A percentile compares a stretch with the other conserved stretches of the same genome.
These are phyloP conservation scores for Eptesicus fuscus DNA, from an alignment of 2,113 vertebrate genomes.

Conservation along the genomic window DNA sequence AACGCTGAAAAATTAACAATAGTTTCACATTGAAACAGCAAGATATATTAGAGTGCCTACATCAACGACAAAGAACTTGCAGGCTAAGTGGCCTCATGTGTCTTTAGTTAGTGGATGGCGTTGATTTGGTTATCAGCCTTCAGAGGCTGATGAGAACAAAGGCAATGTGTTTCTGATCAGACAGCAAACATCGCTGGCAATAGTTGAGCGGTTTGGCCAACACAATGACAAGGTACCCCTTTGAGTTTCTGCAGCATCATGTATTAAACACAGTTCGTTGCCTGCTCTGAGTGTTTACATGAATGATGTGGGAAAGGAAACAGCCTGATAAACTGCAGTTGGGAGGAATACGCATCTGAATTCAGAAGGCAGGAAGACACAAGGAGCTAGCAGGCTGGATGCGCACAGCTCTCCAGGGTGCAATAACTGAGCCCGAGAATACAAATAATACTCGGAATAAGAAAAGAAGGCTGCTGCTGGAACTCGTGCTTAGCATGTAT, in stretches of 20 bases:
- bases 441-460: background rate
- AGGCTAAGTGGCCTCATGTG: background rate
- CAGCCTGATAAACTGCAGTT: slow-evolving; percentile 26
- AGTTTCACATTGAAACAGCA: slow-evolving; percentile 11
- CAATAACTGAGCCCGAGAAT: background rate
- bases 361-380: slow-evolving; percentile 13
- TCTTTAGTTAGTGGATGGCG: background rate
- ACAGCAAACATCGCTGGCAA: slow-evolving; percentile 41
- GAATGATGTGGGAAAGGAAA: slow-evolving; percentile 51
- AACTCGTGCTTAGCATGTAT: background rate
- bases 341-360: slow-evolving; percentile 40
- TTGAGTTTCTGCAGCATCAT: slow-evolving; percentile 26
- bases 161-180: slow-evolving; percentile 28
- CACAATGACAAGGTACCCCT: slow-evolving; percentile 49
- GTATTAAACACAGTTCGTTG: slow-evolving; percentile 37
- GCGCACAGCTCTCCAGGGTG: slow-evolving; percentile 23
- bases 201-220: slow-evolving; percentile 37
- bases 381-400: background rate
- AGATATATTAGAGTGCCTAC: background rate
- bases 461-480: background rate
- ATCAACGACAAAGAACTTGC: background rate
- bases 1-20: slow-evolving; percentile 22
- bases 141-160: background rate
- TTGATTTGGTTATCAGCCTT: slow-evolving; percentile 60
- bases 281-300: slow-evolving; percentile 42